Evolutionary conservation across 2,888 invertebrate genomes (phyloP), one percentile per base, ranked within the genome.

Genomic region (Teleiodes luculella): DNA sequence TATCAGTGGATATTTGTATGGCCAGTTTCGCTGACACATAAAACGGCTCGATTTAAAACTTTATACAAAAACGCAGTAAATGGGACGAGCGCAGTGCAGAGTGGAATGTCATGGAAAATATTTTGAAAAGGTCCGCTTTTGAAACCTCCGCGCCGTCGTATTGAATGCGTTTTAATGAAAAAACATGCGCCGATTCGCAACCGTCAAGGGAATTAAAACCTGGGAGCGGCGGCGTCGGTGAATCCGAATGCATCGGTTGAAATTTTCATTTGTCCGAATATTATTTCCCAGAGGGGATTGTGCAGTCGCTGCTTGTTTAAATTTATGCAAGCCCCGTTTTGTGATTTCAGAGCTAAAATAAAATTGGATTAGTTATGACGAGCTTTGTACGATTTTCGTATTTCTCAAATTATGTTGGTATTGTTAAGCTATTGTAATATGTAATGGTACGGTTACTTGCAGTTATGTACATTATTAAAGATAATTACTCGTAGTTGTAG

Each of bases 141-240:
- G 76, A 87, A 86, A 87, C 86, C 86, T 74, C 76, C 84, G 76
- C 84, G 83, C 86, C 86, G 86, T 83, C 79, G 86, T 85, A 88
- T 88, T 89, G 87, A 89, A 89, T 89, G 86, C 83, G 87, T 86
- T 89, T 88, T 88, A 88, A 88, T 88, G 88, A 88, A 89, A 89
- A 88, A 88, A 87, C 87, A 88, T 86, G 86, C 86, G 80, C 86
- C 86, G 86, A 87, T 85, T 88, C 86, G 84, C 80, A 78, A 86
- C 85, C 87, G 87, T 82, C 88, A 83, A 86, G 87, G 87, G 88
- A 87, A 88, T 88, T 89, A 87, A 87, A 86, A 79, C 80, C 84
- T 76, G 66, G 53, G 64, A 60, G 66, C 66, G 65, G 64, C 64
- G 66, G 60, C 77, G n/a, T 74, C 76, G 74, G 72, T 76, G 76